Evolutionary conservation across 2,113 vertebrate genomes (phyloP).

Genomic region (Sapayoa aenigma): DNA sequence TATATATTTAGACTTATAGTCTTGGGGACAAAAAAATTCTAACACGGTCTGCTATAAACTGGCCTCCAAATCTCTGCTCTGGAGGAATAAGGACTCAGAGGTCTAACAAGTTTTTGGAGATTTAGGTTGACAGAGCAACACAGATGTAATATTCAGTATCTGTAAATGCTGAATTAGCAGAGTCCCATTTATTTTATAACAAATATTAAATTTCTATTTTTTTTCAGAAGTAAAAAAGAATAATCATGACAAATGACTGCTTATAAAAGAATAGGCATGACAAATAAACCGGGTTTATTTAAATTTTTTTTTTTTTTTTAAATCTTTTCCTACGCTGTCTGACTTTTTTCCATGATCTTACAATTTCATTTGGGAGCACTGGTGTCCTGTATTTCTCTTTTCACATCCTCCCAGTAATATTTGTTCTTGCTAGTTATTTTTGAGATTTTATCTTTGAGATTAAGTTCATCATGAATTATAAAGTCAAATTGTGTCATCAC

Average conservation of each 20-base stretch:
- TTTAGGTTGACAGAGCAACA: background rate
- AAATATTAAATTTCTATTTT: background rate
- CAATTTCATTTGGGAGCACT: background rate
- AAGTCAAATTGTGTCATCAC: background rate
- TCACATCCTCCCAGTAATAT: fast-evolving
- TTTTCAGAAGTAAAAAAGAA: background rate
- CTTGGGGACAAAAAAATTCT: background rate
- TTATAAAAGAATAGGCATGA: background rate
- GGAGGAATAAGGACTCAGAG: background rate
- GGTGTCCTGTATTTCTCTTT: background rate
- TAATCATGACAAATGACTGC: background rate
- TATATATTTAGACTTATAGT: background rate
- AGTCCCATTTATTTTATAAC: background rate
- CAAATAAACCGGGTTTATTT: background rate
- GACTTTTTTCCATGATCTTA: background rate
- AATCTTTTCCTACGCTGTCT: background rate
- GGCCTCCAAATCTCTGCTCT: background rate
- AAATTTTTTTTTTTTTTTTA: background rate
- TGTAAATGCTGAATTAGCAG: background rate
- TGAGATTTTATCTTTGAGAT: background rate
- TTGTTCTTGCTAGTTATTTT: background rate
- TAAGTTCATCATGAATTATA: background rate
- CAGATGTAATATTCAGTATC: background rate
- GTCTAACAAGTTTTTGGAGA: background rate
- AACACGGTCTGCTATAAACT: background rate